Evolutionary conservation across 2,888 invertebrate species (phyloP), one percentile per base, ranked within the genome.

Genomic region (Urechis unicinctus): DNA sequence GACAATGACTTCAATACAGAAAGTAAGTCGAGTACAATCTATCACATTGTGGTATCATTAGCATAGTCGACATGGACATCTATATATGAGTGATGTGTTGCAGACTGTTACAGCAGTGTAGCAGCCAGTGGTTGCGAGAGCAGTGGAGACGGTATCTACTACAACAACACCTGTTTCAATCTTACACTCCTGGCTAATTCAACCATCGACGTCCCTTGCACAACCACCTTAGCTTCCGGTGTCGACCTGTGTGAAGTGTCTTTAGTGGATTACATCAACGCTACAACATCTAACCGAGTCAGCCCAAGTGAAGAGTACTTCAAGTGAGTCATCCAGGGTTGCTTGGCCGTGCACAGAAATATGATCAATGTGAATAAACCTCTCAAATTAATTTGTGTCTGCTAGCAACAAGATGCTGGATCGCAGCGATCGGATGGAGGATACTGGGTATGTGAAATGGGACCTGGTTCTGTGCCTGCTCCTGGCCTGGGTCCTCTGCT

Each of bases 381-480:
- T n/a, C n/a, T n/a, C n/a, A n/a, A n/a, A n/a, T n/a, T n/a, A n/a
- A n/a, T n/a, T n/a, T n/a, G n/a, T n/a, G n/a, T n/a, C n/a, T n/a
- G n/a, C n/a, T n/a, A 63, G 63, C 26, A 50, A 48, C 28, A 48
- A 28, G 25, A 55, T 63, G 55, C 52, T 63, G 43, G 46, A 55
- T 4, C 47, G 57, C 17, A 55, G 53, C 44, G 52, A 48, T 17
- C 42, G 49, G 5, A 58, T 64, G 1, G 61, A 61, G 6, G 57
- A 63, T n/a, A 50, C 44, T 9, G 64, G 62, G 5, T 21, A 41
- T n/a, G 46, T 76, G 28, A 64, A 92, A 68, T 66, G 64, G 66
- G 57, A 65, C 9, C 47, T 67, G 51, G 57, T 52, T 2, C 56
- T 68, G 4, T 46, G 50, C n/a, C 58, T 67, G 17, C 54, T 65